Evolutionary conservation across 2,113 vertebrate genomes (phyloP), one percentile per base, ranked within the genome.

Genomic region (Coryphaenoides rupestris): DNA sequence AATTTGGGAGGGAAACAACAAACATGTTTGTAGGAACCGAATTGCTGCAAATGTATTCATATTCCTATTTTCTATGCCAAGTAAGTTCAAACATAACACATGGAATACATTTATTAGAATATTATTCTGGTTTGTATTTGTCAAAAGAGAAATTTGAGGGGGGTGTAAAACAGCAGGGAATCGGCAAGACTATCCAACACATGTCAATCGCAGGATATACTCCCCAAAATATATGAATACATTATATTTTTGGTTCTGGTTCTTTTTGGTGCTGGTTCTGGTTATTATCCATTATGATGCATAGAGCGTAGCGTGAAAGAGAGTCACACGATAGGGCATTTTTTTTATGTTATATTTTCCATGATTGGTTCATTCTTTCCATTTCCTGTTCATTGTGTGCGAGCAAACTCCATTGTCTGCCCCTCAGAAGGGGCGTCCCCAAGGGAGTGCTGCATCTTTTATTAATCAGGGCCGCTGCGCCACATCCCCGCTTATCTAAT

Each of bases 401-500:
- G 28, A 78, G 84, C 78, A 79, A 74, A 75, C 80, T 74, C 81
- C 76, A 89, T 91, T 90, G 88, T 91, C 86, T 68, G 79, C 74
- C 71, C 83, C 80, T 87, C 68, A 72, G 84, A 85, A 87, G 86
- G 85, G 76, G 78, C 80, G 61, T 87, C 89, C 84, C 89, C 66
- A 33, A 63, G 89, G 87, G 89, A 91, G 78, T 64, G 79, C 83
- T 85, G 84, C 90, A 91, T 92, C 91, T 91, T 91, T 92, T 91
- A 92, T 92, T 92, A 90, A 91, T 91, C 90, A 91, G 88, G 83
- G 86, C 77, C 70, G 68, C 84, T 78, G 86, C 73, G 73, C 85
- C 88, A 84, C 88, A 85, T 83, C 75, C 86, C 77, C 68, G 91
- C 89, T 92, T 92, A 91, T 92, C 89, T 90, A 90, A 91, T 90